Evolutionary conservation across 2,888 invertebrate species (phyloP), one percentile per base, ranked within the genome.

Genomic region (Melikaiella ostensackeni): DNA sequence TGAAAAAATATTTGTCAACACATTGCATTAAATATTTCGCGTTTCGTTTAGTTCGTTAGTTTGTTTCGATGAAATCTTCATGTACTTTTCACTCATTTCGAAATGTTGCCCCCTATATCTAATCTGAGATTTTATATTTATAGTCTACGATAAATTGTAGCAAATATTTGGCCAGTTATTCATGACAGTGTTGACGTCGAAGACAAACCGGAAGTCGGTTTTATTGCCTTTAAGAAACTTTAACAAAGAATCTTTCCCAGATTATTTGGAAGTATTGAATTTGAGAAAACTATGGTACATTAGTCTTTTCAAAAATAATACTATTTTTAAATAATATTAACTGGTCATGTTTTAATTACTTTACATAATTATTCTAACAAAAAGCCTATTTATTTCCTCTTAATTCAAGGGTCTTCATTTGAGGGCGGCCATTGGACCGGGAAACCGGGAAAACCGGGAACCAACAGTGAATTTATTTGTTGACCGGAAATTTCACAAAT

Each of bases 81-180:
- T 38, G 38, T 33, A 62, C 33, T 33, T 70, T 70, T 70, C 9
- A 19, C 24, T 70, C 4, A n/a, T 70, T n/a, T n/a, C n/a, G 19
- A 46, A 27, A 42, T 30, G 27, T 50, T 70, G 24, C 30, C 27
- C 50, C 8, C 0, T 13, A 27, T 50, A 70, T 70, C 66, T 70
- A 70, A 70, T 70, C 46, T 70, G 19, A 19, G 42, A 19, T 70
- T 70, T 70, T 70, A 19, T 4, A 70, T 19, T 70, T 46, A 46
- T 70, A 42, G 66, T 19, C 5, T 1, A 5, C 30, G 66, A 70
- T 70, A 30, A 46, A 70, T 50, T 30, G n/a, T 70, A 16, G 70
- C 19, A 46, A 70, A 70, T 70, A 70, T 70, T 70, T 70, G 50
- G 46, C 19, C 50, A 30, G 70, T 50, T 70, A 70, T 50, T 70